phyloP scores from a whole-genome alignment of 2,888 invertebrate genomes.

The Rhagonycha fulva region DNA sequence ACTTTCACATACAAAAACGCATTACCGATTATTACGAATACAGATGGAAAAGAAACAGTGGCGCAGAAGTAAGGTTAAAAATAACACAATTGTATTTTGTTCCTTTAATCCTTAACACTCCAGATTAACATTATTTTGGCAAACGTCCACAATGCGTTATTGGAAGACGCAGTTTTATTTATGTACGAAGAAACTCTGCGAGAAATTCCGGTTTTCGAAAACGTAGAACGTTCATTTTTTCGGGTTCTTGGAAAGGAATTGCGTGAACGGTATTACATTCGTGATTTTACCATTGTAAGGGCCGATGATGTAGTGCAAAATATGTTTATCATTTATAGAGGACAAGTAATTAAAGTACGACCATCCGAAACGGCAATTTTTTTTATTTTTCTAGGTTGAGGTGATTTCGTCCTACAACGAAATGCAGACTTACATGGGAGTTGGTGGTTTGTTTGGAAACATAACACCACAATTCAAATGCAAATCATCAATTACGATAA shows the following conservation, averaged over 20 bases:
- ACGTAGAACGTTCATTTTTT: constrained; percentile 60
- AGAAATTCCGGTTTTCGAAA: constrained; percentile 60
- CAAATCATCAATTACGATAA: constrained; percentile 56
- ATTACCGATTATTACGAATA: constrained; percentile 60
- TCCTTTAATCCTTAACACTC: not conserved
- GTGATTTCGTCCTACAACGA: constrained; percentile 56
- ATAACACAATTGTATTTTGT: not conserved
- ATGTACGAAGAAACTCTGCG: constrained; percentile 60
- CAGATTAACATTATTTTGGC: constrained; percentile 49
- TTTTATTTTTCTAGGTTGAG: not conserved
- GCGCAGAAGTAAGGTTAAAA: constrained; percentile 42
- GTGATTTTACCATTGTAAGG: constrained; percentile 58
- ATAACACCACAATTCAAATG: constrained; percentile 55
- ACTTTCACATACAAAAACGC: constrained; percentile 39
- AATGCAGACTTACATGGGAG: constrained; percentile 60
- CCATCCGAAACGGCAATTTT: not conserved
- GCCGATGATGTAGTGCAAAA: constrained; percentile 57
- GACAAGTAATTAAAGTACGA: constrained; percentile 51
- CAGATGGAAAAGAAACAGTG: constrained; percentile 60
- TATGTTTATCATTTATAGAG: constrained; percentile 59
- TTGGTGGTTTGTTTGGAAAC: constrained; percentile 61
- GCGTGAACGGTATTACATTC: constrained; percentile 59
- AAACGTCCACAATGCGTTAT: constrained; percentile 58
- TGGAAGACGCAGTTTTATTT: constrained; percentile 60
- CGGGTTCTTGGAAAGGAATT: constrained; percentile 60